These are phyloP conservation scores for Globodera rostochiensis DNA, from an alignment of 1,140 invertebrate species.

Conservation along the genomic window DNA sequence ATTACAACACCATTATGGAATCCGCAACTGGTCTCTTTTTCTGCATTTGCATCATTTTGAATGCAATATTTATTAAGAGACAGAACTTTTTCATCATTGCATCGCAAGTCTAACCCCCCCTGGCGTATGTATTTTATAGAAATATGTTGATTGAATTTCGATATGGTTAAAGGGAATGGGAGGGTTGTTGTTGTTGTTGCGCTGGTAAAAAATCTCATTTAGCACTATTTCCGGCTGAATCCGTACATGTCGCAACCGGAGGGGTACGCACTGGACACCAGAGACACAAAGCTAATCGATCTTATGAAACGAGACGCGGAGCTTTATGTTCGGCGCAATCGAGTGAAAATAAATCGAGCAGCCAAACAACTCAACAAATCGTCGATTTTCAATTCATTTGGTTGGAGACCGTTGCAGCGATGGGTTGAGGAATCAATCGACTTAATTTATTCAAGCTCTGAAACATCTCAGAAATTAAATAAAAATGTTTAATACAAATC, in stretches of 20 bases:
- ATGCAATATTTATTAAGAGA: constrained; percentile 66
- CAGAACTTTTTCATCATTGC: constrained; percentile 73
- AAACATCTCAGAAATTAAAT: background rate
- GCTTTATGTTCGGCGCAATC: constrained; percentile 59
- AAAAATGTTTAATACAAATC: background rate
- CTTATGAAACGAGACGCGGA: constrained; percentile 56
- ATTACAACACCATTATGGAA: constrained; percentile 81
- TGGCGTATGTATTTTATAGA: constrained; percentile 52
- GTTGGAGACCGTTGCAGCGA: background rate
- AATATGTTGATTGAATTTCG: background rate
- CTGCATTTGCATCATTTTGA: constrained; percentile 25
- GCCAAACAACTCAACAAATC: constrained; percentile 42
- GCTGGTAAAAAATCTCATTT: background rate
- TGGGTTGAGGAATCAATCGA: background rate
- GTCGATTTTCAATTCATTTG: background rate
- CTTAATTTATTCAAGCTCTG: background rate
- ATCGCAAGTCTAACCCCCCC: constrained; percentile 79
- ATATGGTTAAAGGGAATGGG: background rate
- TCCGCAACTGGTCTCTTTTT: constrained; percentile 86
- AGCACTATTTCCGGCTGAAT: constrained; percentile 84
- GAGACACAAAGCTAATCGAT: constrained; percentile 66
- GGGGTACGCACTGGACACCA: constrained; percentile 79
- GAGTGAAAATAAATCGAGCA: constrained; percentile 49
- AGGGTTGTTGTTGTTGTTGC: no score
- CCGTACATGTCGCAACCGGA: constrained; percentile 80